Conservation (phyloP, 1,140 invertebrate genomes). For the Drosophila watanabei region DNA sequence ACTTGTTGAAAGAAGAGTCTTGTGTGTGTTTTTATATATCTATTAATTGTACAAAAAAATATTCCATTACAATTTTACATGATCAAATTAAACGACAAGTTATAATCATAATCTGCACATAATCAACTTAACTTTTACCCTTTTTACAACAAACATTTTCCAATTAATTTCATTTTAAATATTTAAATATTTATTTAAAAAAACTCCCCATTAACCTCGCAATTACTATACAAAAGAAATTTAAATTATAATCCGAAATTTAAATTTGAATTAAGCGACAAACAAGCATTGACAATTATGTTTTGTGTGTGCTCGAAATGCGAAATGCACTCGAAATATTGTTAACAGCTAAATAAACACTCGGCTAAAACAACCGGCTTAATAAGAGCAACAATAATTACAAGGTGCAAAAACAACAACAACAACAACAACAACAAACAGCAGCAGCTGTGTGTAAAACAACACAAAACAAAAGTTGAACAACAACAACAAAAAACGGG, state of each 20-base stretch:
- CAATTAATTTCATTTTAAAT: neutral
- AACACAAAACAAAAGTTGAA: constrained; percentile 34
- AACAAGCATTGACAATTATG: neutral
- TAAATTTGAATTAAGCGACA: neutral
- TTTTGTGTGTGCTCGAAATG: neutral
- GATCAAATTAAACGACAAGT: too few species aligned
- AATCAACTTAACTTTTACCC: neutral
- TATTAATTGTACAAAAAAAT: neutral
- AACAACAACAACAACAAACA: constrained; percentile 15
- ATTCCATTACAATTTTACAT: too few species aligned
- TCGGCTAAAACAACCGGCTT: constrained; percentile 25
- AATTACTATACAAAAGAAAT: constrained; percentile 1
- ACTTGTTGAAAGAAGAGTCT: too few species aligned
- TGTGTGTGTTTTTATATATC: neutral
- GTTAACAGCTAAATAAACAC: constrained; percentile 53
- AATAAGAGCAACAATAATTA: constrained; percentile 41
- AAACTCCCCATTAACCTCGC: neutral
- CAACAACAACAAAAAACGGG: constrained; percentile 10
- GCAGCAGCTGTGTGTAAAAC: constrained; percentile 38
- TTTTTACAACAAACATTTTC: neutral
- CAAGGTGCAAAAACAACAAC: constrained; percentile 30
- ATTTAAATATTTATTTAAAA: neutral
- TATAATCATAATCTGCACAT: neutral
- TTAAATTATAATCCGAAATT: constrained; percentile 14
- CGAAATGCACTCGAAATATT: constrained; percentile 48